These are phyloP conservation scores for Lochmaea crataegi DNA, from an alignment of 2,888 invertebrate species.

Conservation along the genomic window DNA sequence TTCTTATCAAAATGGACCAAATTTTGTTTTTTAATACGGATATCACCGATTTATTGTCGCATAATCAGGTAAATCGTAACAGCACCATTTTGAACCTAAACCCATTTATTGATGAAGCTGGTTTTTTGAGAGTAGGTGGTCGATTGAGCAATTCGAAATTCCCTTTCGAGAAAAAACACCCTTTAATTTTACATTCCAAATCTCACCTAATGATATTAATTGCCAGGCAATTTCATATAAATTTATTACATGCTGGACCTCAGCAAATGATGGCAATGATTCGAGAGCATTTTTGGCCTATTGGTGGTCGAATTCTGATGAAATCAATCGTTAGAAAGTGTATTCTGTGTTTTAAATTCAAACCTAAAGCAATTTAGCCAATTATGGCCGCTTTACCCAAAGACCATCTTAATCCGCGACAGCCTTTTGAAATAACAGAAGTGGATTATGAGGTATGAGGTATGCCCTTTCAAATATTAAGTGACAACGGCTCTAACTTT, in stretches of 20 bases:
- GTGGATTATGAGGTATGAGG: background rate
- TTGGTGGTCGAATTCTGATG: too few relatives aligned
- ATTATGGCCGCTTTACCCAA: background rate
- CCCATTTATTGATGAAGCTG: background rate
- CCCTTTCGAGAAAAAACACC: slow-evolving; percentile 10
- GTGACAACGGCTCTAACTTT: background rate
- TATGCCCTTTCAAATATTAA: background rate
- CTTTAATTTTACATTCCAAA: slow-evolving; percentile 5
- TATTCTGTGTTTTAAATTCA: too few relatives aligned
- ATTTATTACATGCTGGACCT: slow-evolving; percentile 10
- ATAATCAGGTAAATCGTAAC: background rate
- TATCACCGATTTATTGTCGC: too few relatives aligned
- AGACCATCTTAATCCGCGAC: background rate
- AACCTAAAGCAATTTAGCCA: too few relatives aligned
- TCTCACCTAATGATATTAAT: background rate
- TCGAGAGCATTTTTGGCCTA: too few relatives aligned
- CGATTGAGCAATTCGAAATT: slow-evolving; percentile 8
- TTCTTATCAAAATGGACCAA: too few relatives aligned
- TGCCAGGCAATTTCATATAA: too few relatives aligned
- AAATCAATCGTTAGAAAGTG: too few relatives aligned
- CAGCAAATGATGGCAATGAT: too few relatives aligned
- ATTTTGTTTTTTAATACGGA: too few relatives aligned
- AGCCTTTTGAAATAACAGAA: background rate
- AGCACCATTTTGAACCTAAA: background rate
- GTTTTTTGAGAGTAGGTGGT: slow-evolving; percentile 15